Base-by-base conservation (phyloP, 2,113 vertebrate genomes). In the Hemichromis elongatus region DNA sequence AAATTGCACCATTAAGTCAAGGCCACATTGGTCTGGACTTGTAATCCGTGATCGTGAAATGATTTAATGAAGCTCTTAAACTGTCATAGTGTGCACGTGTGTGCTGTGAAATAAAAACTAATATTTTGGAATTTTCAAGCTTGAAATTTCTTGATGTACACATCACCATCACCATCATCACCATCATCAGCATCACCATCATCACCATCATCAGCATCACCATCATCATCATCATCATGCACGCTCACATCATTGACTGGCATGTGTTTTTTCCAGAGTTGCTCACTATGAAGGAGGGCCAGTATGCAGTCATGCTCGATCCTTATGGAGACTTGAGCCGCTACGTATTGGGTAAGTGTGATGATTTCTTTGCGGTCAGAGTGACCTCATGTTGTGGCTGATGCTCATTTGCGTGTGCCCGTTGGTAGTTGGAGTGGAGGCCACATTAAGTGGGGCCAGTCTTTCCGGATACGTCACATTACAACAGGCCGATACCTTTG, bases 401-500 rank as follows among this genome's bases (percentile, higher is more conserved):
- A 30, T 33, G 16, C 50, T 77, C 45, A 47, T 85, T 77, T 2
- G 5, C 68, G 26, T 84, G 33, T 83, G 18, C 8, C 18, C 45
- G 3, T 88, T 28, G 80, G 18, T 78, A 61, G 98, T 53, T 99
- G 98, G 98, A 99, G 98, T 0, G 97, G 97, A 4, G 94, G 97
- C 84, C 97, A 99, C 91, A 97, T 98, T 89, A 97, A 97, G 86
- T 99, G 98, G 97, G 97, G 97, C n/a, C 97, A 97, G 91, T 96
- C 97, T 0, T 97, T 99, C 42, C 95, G 98, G 2, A 95, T 97
- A 68, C 97, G 97, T 14, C 98, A 99, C 47, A 98, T 99, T 79
- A 98, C 98, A 42, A 98, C 98, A 0, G 98, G 97, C 12, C 90
- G 96, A 54, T 99, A 99, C 90, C 93, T 99, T 91, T 97, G 91